These are phyloP conservation scores for Sphenodon punctatus DNA, from an alignment of 2,797 vertebrate genomes.

Conservation along the genomic window DNA sequence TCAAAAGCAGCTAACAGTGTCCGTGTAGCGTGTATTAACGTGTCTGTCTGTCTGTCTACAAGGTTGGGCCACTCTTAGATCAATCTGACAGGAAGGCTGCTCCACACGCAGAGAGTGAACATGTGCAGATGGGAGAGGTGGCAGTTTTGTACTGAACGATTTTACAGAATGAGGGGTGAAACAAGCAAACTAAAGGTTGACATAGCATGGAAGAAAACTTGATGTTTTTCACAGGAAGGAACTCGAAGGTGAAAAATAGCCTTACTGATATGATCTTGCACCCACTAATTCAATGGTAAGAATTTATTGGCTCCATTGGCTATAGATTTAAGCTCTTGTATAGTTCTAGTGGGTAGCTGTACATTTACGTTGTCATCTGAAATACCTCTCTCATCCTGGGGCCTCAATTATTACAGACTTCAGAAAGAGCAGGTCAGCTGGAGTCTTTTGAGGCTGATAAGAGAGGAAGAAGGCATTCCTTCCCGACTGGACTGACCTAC, in stretches of 20 bases:
- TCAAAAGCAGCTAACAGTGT: not conserved
- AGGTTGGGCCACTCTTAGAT: not conserved
- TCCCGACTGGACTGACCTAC: not conserved
- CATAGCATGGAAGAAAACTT: not conserved
- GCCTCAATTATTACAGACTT: not conserved
- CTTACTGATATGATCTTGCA: no score
- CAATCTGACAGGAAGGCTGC: fast-evolving
- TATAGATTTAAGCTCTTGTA: not conserved
- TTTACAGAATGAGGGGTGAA: not conserved
- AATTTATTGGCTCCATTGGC: not conserved
- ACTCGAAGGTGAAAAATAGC: no score
- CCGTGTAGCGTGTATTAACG: not conserved
- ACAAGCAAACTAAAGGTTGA: not conserved
- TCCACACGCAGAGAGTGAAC: not conserved
- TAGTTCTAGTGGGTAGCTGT: not conserved
- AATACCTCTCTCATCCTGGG: not conserved
- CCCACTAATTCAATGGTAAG: not conserved
- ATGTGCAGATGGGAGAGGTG: not conserved
- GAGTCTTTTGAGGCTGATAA: not conserved
- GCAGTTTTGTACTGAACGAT: not conserved
- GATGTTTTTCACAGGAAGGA: not conserved
- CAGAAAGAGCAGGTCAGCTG: not conserved
- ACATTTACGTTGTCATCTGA: not conserved
- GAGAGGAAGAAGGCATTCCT: not conserved
- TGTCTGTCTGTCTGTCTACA: fast-evolving